Evolutionary conservation across 2,888 invertebrate genomes (phyloP).

Genomic region (Rhagonycha lutea): DNA sequence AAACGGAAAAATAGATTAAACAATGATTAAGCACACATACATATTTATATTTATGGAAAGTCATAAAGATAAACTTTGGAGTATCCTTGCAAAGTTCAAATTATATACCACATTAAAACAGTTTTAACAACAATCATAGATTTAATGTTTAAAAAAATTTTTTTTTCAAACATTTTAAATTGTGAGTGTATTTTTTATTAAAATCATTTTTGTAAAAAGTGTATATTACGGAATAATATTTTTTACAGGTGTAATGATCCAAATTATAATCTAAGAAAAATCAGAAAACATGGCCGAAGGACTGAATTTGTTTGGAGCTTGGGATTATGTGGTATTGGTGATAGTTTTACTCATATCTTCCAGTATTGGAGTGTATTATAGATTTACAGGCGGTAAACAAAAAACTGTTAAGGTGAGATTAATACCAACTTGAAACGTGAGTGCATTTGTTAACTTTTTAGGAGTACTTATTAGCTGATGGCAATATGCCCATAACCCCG

Average conservation of each 20-base stretch:
- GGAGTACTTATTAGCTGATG: conserved; percentile 84
- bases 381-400: conserved; percentile 84
- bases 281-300: conserved; percentile 14
- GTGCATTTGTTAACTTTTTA: conserved; percentile 49
- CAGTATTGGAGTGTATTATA: conserved; percentile 80
- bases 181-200: not conserved
- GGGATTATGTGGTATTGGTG: conserved; percentile 79
- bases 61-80: not conserved
- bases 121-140: not conserved
- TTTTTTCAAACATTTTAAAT: not conserved
- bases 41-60: not conserved
- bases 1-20: not conserved
- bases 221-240: not conserved
- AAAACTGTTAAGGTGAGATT: conserved; percentile 75
- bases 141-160: not conserved
- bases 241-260: conserved; percentile 26
- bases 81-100: not conserved
- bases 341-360: conserved; percentile 73
- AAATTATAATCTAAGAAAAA: not conserved
- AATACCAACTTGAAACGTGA: not conserved
- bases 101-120: not conserved
- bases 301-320: conserved; percentile 58
- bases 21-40: not conserved
- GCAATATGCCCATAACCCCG: conserved; percentile 77
- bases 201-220: too few species aligned